phyloP scores from a whole-genome alignment of 2,888 invertebrate genomes.

The Patella caerulea region DNA sequence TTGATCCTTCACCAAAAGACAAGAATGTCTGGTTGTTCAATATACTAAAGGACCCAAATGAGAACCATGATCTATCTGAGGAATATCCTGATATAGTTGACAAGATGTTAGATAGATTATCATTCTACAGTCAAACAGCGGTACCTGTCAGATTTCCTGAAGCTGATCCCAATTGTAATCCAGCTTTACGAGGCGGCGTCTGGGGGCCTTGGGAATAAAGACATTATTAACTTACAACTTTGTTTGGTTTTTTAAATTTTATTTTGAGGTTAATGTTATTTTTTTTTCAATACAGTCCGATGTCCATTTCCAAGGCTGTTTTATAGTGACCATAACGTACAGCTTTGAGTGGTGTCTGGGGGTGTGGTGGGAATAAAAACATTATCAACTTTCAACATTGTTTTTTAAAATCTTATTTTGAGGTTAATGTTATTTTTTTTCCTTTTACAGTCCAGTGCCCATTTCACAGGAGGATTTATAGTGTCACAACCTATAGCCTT shows the following conservation, averaged over 20 bases:
- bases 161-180: constrained; percentile 56
- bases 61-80: constrained; percentile 57
- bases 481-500: background rate
- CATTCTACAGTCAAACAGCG: constrained; percentile 58
- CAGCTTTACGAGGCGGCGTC: constrained; percentile 58
- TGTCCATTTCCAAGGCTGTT: background rate
- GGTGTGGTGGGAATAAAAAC: no score
- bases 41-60: constrained; percentile 62
- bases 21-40: constrained; percentile 69
- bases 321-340: background rate
- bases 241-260: background rate
- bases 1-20: background rate
- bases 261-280: no score
- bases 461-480: background rate
- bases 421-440: no score
- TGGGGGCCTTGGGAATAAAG: constrained; percentile 67
- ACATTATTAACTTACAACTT: background rate
- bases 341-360: no score
- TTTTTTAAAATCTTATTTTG: no score
- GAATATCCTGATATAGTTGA: constrained; percentile 50
- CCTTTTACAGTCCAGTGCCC: no score
- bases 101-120: constrained; percentile 52
- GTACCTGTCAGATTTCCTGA: constrained; percentile 63
- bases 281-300: no score
- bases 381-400: no score